A percentile compares a stretch with the other conserved stretches of the same genome.
phyloP scores from a whole-genome alignment of 2,888 invertebrate genomes.

The Nomada lathburiana region DNA sequence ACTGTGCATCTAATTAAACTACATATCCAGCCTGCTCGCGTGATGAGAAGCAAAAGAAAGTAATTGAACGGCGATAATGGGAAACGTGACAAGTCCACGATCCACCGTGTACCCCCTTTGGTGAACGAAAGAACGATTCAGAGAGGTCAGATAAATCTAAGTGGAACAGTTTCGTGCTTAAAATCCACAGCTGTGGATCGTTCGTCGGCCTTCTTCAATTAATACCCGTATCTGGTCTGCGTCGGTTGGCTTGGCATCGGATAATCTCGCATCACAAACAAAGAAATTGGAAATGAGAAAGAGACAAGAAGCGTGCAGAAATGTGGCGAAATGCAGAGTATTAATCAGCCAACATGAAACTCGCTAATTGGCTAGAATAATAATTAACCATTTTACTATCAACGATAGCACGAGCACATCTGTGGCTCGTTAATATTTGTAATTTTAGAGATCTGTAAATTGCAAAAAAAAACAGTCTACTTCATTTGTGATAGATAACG shows the following conservation, averaged over 20 bases:
- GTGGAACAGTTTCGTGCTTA: conserved; percentile 11
- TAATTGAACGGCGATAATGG: conserved; percentile 14
- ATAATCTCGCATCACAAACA: background rate
- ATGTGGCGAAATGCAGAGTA: background rate
- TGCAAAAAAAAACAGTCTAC: too few relatives aligned
- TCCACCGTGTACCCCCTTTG: background rate
- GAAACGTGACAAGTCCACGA: conserved; percentile 14
- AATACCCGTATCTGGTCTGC: conserved; percentile 6
- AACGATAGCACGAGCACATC: too few relatives aligned
- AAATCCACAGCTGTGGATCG: background rate
- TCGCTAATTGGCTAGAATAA: background rate
- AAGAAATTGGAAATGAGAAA: background rate
- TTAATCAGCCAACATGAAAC: background rate
- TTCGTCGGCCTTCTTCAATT: conserved; percentile 3
- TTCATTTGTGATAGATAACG: too few relatives aligned
- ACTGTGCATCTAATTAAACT: conserved; percentile 27
- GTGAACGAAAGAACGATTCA: background rate
- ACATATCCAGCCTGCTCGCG: background rate
- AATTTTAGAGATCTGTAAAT: too few relatives aligned
- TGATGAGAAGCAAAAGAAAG: conserved; percentile 8
- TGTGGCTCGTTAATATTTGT: too few relatives aligned
- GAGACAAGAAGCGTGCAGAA: background rate
- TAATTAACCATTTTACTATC: too few relatives aligned
- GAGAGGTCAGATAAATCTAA: background rate
- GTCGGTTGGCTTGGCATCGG: background rate